A percentile compares a stretch with the other conserved stretches of the same genome.
Evolutionary conservation across 2,888 invertebrate species (phyloP).

Genomic region (Cantharis rustica): DNA sequence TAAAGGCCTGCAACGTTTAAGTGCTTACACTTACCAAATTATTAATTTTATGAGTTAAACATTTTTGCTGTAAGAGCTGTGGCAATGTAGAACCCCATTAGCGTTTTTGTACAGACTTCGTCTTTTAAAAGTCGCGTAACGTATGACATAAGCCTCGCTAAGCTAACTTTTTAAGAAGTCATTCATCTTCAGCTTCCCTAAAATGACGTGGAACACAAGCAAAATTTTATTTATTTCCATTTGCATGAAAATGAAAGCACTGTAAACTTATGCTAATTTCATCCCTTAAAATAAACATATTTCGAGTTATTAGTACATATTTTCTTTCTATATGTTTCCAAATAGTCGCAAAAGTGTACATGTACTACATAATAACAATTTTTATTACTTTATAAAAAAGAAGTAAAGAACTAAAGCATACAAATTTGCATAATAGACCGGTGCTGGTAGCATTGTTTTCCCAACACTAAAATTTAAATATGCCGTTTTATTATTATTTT

Average conservation of each 20-base stretch:
- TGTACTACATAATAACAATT: background rate
- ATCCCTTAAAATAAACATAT: background rate
- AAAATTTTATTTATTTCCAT: constrained; percentile 36
- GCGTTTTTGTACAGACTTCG: constrained; percentile 44
- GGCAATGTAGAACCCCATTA: background rate
- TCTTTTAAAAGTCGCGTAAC: constrained; percentile 44
- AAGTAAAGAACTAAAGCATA: background rate
- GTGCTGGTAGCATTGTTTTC: background rate
- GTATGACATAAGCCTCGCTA: constrained; percentile 38
- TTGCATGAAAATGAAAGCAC: constrained; percentile 31
- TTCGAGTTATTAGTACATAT: background rate
- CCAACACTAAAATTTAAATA: background rate
- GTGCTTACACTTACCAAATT: background rate
- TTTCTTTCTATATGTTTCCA: background rate
- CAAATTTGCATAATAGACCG: background rate
- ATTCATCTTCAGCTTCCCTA: constrained; percentile 41
- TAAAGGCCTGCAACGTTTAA: background rate
- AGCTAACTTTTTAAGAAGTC: constrained; percentile 40
- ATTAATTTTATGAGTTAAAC: background rate
- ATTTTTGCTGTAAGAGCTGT: background rate
- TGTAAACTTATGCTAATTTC: constrained; percentile 25
- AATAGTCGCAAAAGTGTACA: background rate
- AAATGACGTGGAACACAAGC: constrained; percentile 43
- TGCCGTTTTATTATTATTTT: background rate
- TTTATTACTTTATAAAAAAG: background rate